phyloP scores from a whole-genome alignment of 2,888 invertebrate species.

The Chrysomela aeneicollis region DNA sequence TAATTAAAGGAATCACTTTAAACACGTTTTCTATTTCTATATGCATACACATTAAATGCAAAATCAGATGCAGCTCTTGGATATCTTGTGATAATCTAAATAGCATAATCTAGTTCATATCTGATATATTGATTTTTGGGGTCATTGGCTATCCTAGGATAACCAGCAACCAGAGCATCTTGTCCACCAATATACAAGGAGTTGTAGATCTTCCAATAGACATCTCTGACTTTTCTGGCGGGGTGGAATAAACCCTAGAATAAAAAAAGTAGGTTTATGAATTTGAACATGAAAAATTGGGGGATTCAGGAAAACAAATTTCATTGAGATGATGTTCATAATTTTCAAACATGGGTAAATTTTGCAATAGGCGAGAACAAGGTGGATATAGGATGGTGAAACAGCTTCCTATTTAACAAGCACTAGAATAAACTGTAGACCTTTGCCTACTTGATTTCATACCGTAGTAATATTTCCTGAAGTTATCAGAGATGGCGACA shows the following conservation, averaged over 20 bases:
- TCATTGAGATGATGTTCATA: too few species aligned
- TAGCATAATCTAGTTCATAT: slow-evolving; percentile 89
- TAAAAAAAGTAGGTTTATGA: slow-evolving; percentile 47
- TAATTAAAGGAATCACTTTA: slow-evolving; percentile 13
- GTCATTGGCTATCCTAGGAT: slow-evolving; percentile 96
- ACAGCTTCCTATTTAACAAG: too few species aligned
- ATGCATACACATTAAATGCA: slow-evolving; percentile 1
- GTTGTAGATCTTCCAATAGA: slow-evolving; percentile 99
- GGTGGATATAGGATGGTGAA: too few species aligned
- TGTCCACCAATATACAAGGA: slow-evolving; percentile 98
- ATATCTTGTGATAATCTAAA: slow-evolving; percentile 56
- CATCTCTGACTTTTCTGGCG: slow-evolving; percentile 97
- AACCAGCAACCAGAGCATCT: slow-evolving; percentile 96
- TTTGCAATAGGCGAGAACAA: too few species aligned
- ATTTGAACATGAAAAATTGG: too few species aligned
- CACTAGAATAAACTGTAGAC: too few species aligned
- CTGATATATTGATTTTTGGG: slow-evolving; percentile 92
- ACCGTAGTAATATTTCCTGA: too few species aligned
- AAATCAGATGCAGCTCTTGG: slow-evolving; percentile 66
- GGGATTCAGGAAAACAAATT: too few species aligned
- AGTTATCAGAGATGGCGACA: too few species aligned
- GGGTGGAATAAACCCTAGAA: slow-evolving; percentile 96
- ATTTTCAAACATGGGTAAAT: too few species aligned
- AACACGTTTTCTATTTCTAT: slow-evolving; percentile 10
- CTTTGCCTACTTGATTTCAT: too few species aligned